A percentile compares a stretch with the other conserved stretches of the same genome.
Conservation (phyloP, 2,797 vertebrate genomes). For the Moxostoma hubbsi region DNA sequence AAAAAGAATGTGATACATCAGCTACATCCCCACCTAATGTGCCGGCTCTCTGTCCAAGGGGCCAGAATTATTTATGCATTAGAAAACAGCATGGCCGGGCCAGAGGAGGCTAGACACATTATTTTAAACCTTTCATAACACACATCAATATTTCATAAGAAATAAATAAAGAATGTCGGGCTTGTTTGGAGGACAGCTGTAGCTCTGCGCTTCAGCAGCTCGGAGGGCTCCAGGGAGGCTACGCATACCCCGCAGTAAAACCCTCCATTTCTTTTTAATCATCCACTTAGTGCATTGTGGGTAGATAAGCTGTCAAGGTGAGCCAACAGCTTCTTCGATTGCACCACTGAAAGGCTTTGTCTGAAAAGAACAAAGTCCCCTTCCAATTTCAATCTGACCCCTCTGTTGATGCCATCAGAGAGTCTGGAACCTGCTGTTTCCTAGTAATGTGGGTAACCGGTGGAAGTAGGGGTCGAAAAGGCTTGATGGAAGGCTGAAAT, state of each 20-base stretch:
- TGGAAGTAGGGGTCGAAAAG: constrained; percentile 5
- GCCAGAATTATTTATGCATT: constrained; percentile 99
- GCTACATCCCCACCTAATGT: constrained; percentile 88
- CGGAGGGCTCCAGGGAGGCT: constrained; percentile 88
- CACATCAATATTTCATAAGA: constrained; percentile 99
- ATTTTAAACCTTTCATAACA: constrained; percentile 99
- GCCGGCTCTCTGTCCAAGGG: constrained; percentile 85
- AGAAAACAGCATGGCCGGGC: constrained; percentile 90
- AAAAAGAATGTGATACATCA: constrained; percentile 98
- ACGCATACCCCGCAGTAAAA: constrained; percentile 94
- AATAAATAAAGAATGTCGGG: constrained; percentile 99
- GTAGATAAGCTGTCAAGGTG: constrained; percentile 94
- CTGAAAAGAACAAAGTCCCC: constrained; percentile 43
- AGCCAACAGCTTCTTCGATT: constrained; percentile 76
- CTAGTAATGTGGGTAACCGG: too few species aligned
- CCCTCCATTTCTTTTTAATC: constrained; percentile 99
- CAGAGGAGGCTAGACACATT: constrained; percentile 92
- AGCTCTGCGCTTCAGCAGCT: constrained; percentile 92
- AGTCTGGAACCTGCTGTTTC: too few species aligned
- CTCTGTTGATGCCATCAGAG: too few species aligned
- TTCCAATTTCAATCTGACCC: not conserved
- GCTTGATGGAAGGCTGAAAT: constrained; percentile 4
- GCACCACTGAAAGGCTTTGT: constrained; percentile 69
- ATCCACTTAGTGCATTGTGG: constrained; percentile 98
- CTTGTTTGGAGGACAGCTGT: constrained; percentile 99